Conservation (phyloP, 2,888 invertebrate species). For the Euzophera pinguis region DNA sequence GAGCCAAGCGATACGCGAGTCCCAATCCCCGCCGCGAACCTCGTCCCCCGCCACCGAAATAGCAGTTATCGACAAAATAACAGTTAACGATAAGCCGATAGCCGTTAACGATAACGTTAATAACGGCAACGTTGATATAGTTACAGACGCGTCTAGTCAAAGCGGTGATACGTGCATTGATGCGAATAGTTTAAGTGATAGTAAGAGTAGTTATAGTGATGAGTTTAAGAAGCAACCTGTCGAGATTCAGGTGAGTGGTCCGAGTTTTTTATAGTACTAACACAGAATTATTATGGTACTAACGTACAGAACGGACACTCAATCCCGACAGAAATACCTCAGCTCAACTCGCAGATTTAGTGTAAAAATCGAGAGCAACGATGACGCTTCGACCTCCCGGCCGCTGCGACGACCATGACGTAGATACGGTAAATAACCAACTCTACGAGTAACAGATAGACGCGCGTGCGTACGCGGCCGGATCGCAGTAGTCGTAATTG, state of each 20-base stretch:
- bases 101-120: slow-evolving; percentile 7
- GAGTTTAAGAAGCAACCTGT: slow-evolving; percentile 52
- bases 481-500: too few species aligned
- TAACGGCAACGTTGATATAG: slow-evolving; percentile 18
- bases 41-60: slow-evolving; percentile 56
- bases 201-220: slow-evolving; percentile 23
- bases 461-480: too few species aligned
- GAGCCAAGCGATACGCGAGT: slow-evolving; percentile 94
- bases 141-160: slow-evolving; percentile 56
- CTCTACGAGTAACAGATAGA: too few species aligned
- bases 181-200: slow-evolving; percentile 28
- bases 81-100: slow-evolving; percentile 14
- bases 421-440: too few species aligned
- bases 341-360: too few species aligned
- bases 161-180: slow-evolving; percentile 41
- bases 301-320: too few species aligned
- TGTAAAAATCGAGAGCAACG: too few species aligned
- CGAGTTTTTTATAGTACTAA: not conserved
- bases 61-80: slow-evolving; percentile 11
- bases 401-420: too few species aligned
- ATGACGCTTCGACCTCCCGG: too few species aligned
- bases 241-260: slow-evolving; percentile 62
- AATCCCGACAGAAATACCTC: too few species aligned
- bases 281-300: too few species aligned
- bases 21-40: slow-evolving; percentile 83